Evolutionary conservation across 2,113 vertebrate species (phyloP), one percentile per base, ranked within the genome.

Genomic region (Apeltes quadracus): DNA sequence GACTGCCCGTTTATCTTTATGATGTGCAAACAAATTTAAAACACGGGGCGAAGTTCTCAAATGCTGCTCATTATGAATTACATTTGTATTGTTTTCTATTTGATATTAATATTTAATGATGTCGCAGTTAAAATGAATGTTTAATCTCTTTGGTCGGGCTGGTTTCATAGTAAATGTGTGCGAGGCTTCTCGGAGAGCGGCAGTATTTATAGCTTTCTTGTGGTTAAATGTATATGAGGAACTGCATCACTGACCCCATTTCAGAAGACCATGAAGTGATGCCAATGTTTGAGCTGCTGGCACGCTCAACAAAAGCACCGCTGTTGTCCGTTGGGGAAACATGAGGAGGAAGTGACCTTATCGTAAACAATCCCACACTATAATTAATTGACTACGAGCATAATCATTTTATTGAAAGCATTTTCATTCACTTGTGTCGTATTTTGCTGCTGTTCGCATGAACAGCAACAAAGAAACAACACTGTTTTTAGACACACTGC

Each of bases 161-260:
- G 22, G 8, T 71, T 82, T 82, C 41, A 51, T 3, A 51, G 25
- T 7, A 16, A 8, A 56, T 62, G 44, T 69, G 7, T 25, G 54
- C 71, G 18, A 61, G 5, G 53, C 29, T 71, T 48, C 43, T 71
- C 7, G 0, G 5, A 1, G 25, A 16, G 5, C n/a, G 29, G 25
- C 57, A 39, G 55, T 76, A 73, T 77, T 79, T 76, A 56, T 73
- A 64, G 67, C 48, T 72, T 72, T 11, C 23, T 69, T 72, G 67
- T 73, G 75, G 82, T 71, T 69, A 3, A 29, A 66, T 0, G 14
- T 43, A 44, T 50, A 65, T 22, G 29, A 61, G 63, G 62, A 86
- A 86, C 59, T 82, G 34, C 38, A 51, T 27, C 20, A 11, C 20
- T 12, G 38, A 7, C 38, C 8, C 9, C 16, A 5, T 27, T 43